Conservation (phyloP, 2,113 vertebrate species). For the Colinus virginianus region DNA sequence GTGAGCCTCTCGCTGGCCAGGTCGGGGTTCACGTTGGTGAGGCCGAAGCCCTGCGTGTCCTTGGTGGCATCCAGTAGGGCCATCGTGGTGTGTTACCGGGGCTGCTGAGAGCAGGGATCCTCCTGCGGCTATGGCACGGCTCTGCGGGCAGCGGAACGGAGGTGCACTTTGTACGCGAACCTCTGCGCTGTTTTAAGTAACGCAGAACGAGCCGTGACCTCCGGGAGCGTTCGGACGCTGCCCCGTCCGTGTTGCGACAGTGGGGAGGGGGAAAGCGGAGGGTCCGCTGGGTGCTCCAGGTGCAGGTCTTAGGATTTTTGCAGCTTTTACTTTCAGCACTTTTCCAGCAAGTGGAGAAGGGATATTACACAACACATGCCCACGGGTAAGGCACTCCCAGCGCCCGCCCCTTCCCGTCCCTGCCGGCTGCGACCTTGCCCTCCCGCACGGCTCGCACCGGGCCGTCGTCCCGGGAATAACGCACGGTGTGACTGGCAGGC, state of each 20-base stretch:
- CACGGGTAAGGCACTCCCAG: neutral
- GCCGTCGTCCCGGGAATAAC: too few relatives aligned
- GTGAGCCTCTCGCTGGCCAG: conserved; percentile 66
- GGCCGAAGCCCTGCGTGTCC: neutral
- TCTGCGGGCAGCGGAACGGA: rapidly evolving
- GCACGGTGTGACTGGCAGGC: too few relatives aligned
- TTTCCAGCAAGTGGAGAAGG: neutral
- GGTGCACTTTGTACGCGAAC: neutral
- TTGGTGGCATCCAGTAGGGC: conserved; percentile 28
- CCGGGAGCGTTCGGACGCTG: neutral
- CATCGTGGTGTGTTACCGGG: conserved; percentile 24
- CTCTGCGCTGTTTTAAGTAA: neutral
- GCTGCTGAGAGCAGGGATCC: neutral
- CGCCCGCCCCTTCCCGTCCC: neutral
- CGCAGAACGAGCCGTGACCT: neutral
- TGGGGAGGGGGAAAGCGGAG: neutral
- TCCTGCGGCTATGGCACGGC: neutral
- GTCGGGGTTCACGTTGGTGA: conserved; percentile 68
- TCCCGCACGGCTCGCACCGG: neutral
- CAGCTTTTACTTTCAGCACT: neutral
- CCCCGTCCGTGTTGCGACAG: neutral
- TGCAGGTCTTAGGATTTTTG: neutral
- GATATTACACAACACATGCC: neutral
- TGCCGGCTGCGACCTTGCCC: neutral
- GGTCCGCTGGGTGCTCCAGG: neutral